Percentiles rank a stretch among this genome's conserved stretches.
Conservation (phyloP, 2,113 vertebrate species). For the Anarrhichthys ocellatus region DNA sequence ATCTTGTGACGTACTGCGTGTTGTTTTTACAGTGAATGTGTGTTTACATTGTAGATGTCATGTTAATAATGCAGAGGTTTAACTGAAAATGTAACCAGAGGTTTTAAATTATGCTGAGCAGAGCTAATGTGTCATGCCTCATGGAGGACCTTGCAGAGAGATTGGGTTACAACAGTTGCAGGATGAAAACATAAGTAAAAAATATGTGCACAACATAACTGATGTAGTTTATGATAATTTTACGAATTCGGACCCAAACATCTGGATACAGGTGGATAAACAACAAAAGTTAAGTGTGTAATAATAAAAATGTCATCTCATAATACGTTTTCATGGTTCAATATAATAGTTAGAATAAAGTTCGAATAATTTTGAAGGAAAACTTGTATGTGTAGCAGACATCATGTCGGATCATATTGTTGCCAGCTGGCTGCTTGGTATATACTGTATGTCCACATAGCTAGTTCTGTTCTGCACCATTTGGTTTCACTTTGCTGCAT, state of each 20-base stretch:
- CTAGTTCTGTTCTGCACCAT: conserved; percentile 22
- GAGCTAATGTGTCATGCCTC: neutral
- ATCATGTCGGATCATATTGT: neutral
- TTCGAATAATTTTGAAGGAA: neutral
- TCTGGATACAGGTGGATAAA: neutral
- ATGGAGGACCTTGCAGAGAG: neutral
- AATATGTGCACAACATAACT: neutral
- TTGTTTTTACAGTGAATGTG: neutral
- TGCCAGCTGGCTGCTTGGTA: conserved; percentile 21
- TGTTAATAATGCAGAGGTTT: neutral
- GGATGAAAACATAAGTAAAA: neutral
- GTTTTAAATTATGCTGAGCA: neutral
- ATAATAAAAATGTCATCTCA: neutral
- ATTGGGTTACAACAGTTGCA: neutral
- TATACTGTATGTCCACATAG: neutral
- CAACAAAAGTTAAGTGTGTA: neutral
- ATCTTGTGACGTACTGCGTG: neutral
- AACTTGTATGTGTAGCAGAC: neutral
- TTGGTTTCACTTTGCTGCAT: conserved; percentile 56
- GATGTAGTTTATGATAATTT: neutral
- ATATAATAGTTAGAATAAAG: neutral
- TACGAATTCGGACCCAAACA: neutral
- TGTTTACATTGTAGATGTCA: neutral
- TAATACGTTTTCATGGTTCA: too few species aligned
- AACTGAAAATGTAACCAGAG: conserved; percentile 1